These are phyloP conservation scores for Ormyrus labotus DNA, from an alignment of 2,888 invertebrate species.

Conservation along the genomic window DNA sequence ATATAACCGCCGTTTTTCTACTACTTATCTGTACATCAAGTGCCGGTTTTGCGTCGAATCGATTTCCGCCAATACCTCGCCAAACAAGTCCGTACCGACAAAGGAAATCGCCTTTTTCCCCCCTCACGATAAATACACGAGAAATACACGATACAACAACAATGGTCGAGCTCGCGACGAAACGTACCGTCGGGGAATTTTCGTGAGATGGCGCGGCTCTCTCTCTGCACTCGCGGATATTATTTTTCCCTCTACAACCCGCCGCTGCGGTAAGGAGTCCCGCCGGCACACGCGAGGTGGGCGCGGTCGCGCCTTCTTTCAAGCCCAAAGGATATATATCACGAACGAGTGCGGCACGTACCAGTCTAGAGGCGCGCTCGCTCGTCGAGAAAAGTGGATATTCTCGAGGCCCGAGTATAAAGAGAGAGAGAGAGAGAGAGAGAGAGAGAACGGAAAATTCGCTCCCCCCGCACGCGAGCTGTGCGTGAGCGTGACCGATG, in stretches of 20 bases:
- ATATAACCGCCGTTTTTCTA: too few species aligned
- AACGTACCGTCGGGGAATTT: too few species aligned
- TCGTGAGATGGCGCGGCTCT: too few species aligned
- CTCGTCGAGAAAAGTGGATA: constrained; percentile 24
- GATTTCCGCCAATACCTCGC: too few species aligned
- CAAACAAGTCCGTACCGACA: too few species aligned
- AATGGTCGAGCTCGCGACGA: too few species aligned
- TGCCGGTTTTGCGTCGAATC: too few species aligned
- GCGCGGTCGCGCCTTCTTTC: constrained; percentile 41
- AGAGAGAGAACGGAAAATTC: constrained; percentile 45
- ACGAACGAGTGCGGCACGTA: background rate
- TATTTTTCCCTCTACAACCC: constrained; percentile 23
- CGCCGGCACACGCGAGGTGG: constrained; percentile 14
- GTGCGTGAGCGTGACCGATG: constrained; percentile 51
- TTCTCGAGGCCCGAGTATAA: background rate
- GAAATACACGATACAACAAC: too few species aligned
- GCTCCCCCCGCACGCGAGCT: constrained; percentile 17
- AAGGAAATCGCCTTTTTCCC: too few species aligned
- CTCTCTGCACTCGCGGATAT: constrained; percentile 14
- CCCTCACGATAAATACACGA: too few species aligned
- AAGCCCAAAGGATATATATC: constrained; percentile 15
- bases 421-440: background rate
- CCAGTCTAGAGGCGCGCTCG: background rate
- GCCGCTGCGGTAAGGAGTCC: background rate
- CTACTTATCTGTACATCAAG: too few species aligned